These are phyloP conservation scores for Hetaerina titia DNA, from an alignment of 2,888 invertebrate genomes.

Conservation along the genomic window DNA sequence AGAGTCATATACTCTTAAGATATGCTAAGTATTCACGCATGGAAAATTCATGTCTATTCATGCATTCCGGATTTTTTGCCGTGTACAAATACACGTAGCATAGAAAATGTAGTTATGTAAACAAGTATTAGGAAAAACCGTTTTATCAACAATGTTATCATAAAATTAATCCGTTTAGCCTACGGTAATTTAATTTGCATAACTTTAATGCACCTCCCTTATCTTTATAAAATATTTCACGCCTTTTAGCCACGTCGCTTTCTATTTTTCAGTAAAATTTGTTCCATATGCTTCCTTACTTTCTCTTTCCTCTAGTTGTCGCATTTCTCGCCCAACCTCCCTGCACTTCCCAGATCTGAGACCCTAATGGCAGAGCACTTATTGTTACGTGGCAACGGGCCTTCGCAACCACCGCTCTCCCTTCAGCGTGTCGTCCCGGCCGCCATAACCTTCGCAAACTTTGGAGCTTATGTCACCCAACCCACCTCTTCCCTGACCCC, in stretches of 20 bases:
- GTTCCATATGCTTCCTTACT: not conserved
- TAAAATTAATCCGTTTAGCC: no score
- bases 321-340: not conserved
- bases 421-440: not conserved
- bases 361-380: not conserved
- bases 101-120: no score
- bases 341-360: not conserved
- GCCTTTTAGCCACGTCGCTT: no score
- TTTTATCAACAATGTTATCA: no score
- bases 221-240: not conserved
- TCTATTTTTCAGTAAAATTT: not conserved
- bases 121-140: no score
- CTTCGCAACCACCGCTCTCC: not conserved
- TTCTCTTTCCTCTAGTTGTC: not conserved
- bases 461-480: not conserved
- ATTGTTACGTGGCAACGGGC: slow-evolving; percentile 46
- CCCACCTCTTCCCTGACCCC: not conserved
- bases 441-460: slow-evolving; percentile 8
- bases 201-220: not conserved
- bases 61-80: no score
- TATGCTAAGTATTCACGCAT: no score
- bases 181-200: no score
- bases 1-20: no score
- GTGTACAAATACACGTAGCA: no score
- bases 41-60: no score